Evolutionary conservation across 2,888 invertebrate species (phyloP), one percentile per base, ranked within the genome.

Genomic region (Limnephilus rhombicus): DNA sequence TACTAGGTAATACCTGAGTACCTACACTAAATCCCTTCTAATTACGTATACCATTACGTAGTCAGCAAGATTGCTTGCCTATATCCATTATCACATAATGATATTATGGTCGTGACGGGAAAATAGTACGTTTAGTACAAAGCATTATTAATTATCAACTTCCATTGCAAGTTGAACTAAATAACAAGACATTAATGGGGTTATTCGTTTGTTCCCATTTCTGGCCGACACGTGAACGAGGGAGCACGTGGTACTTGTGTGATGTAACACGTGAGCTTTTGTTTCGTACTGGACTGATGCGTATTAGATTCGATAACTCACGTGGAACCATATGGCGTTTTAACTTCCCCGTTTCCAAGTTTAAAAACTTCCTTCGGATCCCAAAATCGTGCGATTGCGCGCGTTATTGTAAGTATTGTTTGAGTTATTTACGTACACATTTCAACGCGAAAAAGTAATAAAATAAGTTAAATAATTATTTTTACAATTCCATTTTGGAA

Each of bases 81-180:
- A 9, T 9, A 53, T 18, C 53, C 68, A 68, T 24, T 24, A 68
- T 9, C 24, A 68, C 68, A 9, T 68, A 49, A 49, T 49, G 9
- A 11, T 49, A n/a, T n/a, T 24, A 68, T 68, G 68, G 24, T 68
- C 68, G 24, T 68, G 68, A 68, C 68, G 1, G 68, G 24, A 68
- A 68, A 68, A 68, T 68, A 68, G n/a, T 68, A 68, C 68, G 86
- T 86, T 41, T 45, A 29, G 29, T 45, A 29, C 24, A 86, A 45
- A 37, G 45, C 45, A 11, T n/a, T 13, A 86, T 41, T 11, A 86
- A 29, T 49, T 15, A 83, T 13, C 18, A 34, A 18, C 83, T 34
- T 83, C 34, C 37, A 86, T 45, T 41, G 41, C 41, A 49, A n/a
- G 24, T 86, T 86, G 45, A 86, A 86, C 86, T 86, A 45, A 37